Conservation (phyloP, 1,140 invertebrate species). For the Vanessa tameamea region DNA sequence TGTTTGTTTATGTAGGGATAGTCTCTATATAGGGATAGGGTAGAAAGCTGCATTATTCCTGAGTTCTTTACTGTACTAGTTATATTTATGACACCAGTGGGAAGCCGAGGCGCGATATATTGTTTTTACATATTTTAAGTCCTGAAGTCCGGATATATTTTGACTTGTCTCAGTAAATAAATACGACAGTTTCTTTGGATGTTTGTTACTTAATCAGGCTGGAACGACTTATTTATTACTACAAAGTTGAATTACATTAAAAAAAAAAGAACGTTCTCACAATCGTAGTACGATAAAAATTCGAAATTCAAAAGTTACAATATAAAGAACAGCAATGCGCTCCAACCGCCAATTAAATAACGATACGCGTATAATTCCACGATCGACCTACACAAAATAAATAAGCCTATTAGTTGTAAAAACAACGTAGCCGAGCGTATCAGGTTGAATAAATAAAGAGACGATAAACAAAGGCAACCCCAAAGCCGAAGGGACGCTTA, state of each 20-base stretch:
- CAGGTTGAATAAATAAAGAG: conserved; percentile 62
- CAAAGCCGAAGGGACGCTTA: conserved; percentile 53
- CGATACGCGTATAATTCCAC: conserved; percentile 11
- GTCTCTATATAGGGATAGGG: no score
- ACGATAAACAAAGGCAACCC: conserved; percentile 67
- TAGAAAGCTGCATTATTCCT: no score
- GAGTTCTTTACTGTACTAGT: no score
- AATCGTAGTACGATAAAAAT: not conserved
- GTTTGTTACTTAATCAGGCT: no score
- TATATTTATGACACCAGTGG: no score
- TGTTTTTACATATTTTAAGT: no score
- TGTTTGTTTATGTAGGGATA: no score
- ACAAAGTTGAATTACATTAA: not conserved
- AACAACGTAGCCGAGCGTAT: conserved; percentile 46
- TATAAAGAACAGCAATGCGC: not conserved
- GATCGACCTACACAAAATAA: conserved; percentile 27
- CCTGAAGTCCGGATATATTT: no score
- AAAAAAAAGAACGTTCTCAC: not conserved
- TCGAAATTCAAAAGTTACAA: conserved; percentile 5
- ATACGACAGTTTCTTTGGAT: no score
- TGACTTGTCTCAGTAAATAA: no score
- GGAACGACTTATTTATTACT: no score
- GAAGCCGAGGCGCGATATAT: no score
- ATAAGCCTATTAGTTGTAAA: conserved; percentile 48
- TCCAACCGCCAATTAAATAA: conserved; percentile 15